Evolutionary conservation across 1,140 invertebrate genomes (phyloP).

Genomic region (Onthophagus taurus): DNA sequence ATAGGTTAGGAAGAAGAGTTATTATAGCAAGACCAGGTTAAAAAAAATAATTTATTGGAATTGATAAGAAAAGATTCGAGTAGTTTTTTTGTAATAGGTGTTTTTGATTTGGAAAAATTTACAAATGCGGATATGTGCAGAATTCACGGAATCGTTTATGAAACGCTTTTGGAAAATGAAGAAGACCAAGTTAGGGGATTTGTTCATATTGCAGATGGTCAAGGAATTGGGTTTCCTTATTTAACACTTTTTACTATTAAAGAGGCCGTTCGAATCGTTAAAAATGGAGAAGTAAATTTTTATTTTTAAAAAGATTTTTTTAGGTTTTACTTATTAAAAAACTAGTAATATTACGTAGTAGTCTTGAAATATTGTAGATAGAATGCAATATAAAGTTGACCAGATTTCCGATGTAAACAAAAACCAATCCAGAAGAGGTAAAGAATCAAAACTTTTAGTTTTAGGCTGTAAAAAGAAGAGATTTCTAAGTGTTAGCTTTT

Average conservation of each 20-base stretch:
- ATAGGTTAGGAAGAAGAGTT: slow-evolving; percentile 62
- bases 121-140: slow-evolving; percentile 71
- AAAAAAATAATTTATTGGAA: slow-evolving; percentile 2
- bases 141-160: slow-evolving; percentile 67
- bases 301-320: not conserved
- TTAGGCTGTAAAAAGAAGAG: too few species aligned
- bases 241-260: slow-evolving; percentile 65
- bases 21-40: slow-evolving; percentile 69
- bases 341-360: not conserved
- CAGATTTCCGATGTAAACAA: too few species aligned
- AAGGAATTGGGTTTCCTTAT: slow-evolving; percentile 62
- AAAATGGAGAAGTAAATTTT: slow-evolving; percentile 61
- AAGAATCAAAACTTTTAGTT: too few species aligned
- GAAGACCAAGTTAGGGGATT: slow-evolving; percentile 64
- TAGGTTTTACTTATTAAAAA: slow-evolving; percentile 14
- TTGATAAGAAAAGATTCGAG: not conserved
- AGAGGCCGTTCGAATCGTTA: slow-evolving; percentile 66
- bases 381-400: too few species aligned
- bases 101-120: slow-evolving; percentile 71
- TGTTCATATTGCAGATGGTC: slow-evolving; percentile 63
- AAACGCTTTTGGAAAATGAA: slow-evolving; percentile 73
- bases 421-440: too few species aligned
- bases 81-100: slow-evolving; percentile 43
- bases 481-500: too few species aligned
- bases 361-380: not conserved